Conservation (phyloP, 2,113 vertebrate species). For the Pomatorhinus ruficollis region DNA sequence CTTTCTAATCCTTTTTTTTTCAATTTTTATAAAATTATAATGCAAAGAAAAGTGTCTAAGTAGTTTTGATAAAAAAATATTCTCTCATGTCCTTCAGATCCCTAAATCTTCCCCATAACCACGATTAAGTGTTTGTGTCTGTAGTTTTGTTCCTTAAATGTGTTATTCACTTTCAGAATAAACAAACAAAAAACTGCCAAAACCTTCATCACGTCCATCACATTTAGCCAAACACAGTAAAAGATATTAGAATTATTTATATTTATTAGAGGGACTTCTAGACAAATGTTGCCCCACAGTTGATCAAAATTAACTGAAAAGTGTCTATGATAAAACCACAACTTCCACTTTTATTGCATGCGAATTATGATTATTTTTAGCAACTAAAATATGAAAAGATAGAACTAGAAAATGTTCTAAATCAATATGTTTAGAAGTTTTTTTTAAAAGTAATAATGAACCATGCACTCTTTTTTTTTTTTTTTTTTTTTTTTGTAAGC, state of each 20-base stretch:
- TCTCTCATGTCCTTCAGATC: background rate
- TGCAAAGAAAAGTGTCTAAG: background rate
- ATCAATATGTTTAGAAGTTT: background rate
- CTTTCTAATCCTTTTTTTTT: background rate
- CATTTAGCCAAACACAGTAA: background rate
- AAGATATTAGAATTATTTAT: background rate
- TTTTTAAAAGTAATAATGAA: background rate
- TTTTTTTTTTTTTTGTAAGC: background rate
- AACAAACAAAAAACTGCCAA: background rate
- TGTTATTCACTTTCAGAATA: background rate
- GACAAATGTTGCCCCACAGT: background rate
- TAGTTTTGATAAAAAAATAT: background rate
- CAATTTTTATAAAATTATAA: background rate
- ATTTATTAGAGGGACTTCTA: background rate
- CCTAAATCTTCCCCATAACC: background rate
- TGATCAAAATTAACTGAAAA: background rate
- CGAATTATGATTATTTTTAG: background rate
- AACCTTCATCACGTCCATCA: background rate
- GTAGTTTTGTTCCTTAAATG: background rate
- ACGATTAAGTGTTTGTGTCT: background rate
- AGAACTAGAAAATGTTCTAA: background rate
- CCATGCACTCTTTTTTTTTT: background rate
- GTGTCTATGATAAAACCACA: background rate
- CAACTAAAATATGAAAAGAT: background rate
- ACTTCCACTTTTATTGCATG: background rate